Percentiles rank a stretch among this genome's conserved stretches.
Conservation (phyloP, 1,140 invertebrate genomes). For the Drosophila nikananu region DNA sequence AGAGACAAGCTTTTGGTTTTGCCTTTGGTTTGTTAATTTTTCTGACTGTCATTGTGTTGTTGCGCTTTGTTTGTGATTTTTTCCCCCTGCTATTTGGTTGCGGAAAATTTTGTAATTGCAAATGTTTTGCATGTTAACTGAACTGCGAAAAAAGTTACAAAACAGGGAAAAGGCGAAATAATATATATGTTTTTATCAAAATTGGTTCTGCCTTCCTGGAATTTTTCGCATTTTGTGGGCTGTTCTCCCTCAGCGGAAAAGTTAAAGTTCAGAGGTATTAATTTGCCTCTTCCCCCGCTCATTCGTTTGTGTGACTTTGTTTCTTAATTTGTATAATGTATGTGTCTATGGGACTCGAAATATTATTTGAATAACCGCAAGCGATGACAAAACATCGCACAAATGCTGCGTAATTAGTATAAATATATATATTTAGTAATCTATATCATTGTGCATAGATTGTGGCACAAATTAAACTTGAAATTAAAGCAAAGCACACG, state of each 20-base stretch:
- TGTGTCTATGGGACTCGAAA: slow-evolving; percentile 30
- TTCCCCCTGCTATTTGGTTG: slow-evolving; percentile 10
- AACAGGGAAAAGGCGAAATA: slow-evolving; percentile 9
- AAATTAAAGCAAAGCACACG: slow-evolving; percentile 39
- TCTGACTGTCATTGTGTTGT: slow-evolving; percentile 15
- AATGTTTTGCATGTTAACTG: slow-evolving; percentile 54
- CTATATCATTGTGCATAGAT: slow-evolving; percentile 16
- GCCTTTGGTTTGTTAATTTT: slow-evolving; percentile 44
- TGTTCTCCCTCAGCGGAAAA: slow-evolving; percentile 7
- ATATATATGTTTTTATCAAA: slow-evolving; percentile 24
- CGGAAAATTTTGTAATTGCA: slow-evolving; percentile 51
- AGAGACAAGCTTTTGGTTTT: slow-evolving; percentile 30
- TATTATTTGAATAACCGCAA: slow-evolving; percentile 46
- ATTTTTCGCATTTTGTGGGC: slow-evolving; percentile 15
- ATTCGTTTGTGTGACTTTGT: slow-evolving; percentile 34
- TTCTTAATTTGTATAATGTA: slow-evolving; percentile 66
- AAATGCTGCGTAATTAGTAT: slow-evolving; percentile 44
- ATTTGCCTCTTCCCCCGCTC: slow-evolving; percentile 15
- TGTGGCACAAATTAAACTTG: slow-evolving; percentile 42
- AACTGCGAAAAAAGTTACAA: slow-evolving; percentile 37
- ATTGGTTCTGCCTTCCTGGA: slow-evolving; percentile 46
- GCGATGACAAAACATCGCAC: slow-evolving; percentile 48
- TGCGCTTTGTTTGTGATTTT: slow-evolving; percentile 16
- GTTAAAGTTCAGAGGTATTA: slow-evolving; percentile 58
- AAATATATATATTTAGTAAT: slow-evolving; percentile 37